Evolutionary conservation across 2,797 vertebrate species (phyloP).

Genomic region (Lophotriccus pileatus): DNA sequence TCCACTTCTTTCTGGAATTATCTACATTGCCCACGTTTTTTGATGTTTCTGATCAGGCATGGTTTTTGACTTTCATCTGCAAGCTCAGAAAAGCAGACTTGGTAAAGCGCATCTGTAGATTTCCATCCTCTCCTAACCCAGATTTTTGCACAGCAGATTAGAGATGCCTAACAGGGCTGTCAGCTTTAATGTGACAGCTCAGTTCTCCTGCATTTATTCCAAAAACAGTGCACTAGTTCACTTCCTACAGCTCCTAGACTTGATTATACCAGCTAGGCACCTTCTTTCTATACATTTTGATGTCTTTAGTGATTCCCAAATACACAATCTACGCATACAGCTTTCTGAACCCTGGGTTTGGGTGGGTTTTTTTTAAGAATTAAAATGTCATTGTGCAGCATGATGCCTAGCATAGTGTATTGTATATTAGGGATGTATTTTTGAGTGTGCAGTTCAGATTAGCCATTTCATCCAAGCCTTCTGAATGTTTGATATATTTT

Average conservation of each 20-base stretch:
- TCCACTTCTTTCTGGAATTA: neutral
- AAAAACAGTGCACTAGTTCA: neutral
- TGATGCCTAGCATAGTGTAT: neutral
- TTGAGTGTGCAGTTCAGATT: neutral
- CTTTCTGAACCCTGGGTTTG: neutral
- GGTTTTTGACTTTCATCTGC: neutral
- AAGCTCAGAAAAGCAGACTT: neutral
- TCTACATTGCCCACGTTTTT: neutral
- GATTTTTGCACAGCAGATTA: conserved; percentile 20
- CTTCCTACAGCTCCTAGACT: neutral
- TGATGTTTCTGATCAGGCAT: neutral
- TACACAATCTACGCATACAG: neutral
- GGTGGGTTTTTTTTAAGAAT: neutral
- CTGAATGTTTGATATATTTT: neutral
- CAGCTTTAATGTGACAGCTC: conserved; percentile 26
- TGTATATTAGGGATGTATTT: neutral
- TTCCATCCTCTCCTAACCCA: conserved; percentile 23
- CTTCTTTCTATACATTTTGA: neutral
- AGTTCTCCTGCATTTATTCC: neutral
- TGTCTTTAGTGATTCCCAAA: neutral
- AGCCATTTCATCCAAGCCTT: neutral
- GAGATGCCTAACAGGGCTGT: neutral
- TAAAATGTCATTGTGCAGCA: neutral
- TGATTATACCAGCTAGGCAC: neutral
- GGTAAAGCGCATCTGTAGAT: neutral